Evolutionary conservation across 2,888 invertebrate genomes (phyloP).

Genomic region (Leistus spinibarbis): DNA sequence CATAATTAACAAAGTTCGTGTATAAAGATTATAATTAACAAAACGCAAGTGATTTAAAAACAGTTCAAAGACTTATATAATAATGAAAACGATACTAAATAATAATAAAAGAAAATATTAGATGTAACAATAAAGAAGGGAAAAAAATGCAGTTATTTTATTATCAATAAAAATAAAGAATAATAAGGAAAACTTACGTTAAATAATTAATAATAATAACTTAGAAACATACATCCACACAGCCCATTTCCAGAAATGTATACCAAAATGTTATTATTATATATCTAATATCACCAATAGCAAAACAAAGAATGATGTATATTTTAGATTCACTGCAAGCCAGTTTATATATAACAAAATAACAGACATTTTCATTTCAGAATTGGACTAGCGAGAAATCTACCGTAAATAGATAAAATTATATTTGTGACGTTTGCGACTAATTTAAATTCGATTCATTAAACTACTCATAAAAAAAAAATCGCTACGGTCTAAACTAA

Average conservation of each 20-base stretch:
- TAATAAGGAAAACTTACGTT: not conserved
- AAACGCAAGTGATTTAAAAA: conserved; percentile 31
- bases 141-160: conserved; percentile 22
- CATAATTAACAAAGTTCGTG: conserved; percentile 28
- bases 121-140: conserved; percentile 3
- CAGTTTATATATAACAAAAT: not conserved
- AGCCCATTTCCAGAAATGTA: conserved; percentile 45
- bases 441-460: no score
- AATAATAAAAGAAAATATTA: conserved; percentile 1
- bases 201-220: conserved; percentile 21
- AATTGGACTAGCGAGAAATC: not conserved
- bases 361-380: not conserved
- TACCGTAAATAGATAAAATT: not conserved
- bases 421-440: not conserved
- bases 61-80: conserved; percentile 10
- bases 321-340: not conserved
- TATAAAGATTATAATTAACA: conserved; percentile 35
- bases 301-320: conserved; percentile 16
- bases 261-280: conserved; percentile 43
- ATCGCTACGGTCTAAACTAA: no score
- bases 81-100: not conserved
- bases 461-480: no score
- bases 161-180: conserved; percentile 13
- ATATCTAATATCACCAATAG: conserved; percentile 49
- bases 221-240: conserved; percentile 41